A percentile compares a stretch with the other conserved stretches of the same genome.
Conservation (phyloP, 2,888 invertebrate genomes). For the Lochmaea crataegi region DNA sequence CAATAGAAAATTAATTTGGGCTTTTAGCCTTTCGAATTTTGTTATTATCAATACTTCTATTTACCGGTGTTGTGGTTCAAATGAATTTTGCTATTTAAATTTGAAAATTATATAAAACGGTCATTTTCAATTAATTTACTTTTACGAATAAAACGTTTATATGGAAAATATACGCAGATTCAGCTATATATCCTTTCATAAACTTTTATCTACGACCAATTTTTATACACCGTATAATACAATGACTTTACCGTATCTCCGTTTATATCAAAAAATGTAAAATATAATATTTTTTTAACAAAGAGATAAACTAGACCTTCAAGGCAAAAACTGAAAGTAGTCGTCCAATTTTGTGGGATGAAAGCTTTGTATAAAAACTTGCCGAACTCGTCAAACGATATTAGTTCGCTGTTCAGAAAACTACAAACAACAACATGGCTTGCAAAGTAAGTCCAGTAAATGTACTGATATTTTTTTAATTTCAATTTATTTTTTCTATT, state of each 20-base stretch:
- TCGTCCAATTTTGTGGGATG: slow-evolving; percentile 3
- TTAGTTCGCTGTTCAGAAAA: not conserved
- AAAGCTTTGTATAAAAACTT: slow-evolving; percentile 1
- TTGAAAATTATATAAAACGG: too few relatives aligned
- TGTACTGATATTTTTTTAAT: too few relatives aligned
- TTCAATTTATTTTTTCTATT: too few relatives aligned
- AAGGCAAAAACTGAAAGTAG: slow-evolving; percentile 42
- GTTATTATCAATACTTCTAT: not conserved
- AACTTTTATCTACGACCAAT: too few relatives aligned
- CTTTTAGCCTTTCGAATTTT: not conserved
- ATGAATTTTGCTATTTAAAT: not conserved
- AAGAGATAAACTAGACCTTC: slow-evolving; percentile 58
- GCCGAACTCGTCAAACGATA: not conserved
- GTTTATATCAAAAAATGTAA: too few relatives aligned
- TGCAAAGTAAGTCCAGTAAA: not conserved
- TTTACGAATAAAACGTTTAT: too few relatives aligned
- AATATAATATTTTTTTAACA: not conserved
- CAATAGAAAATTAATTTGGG: not conserved
- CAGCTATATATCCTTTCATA: too few relatives aligned
- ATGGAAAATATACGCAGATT: too few relatives aligned
- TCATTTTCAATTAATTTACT: too few relatives aligned
- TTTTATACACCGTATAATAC: too few relatives aligned
- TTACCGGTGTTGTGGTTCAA: not conserved
- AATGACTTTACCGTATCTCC: too few relatives aligned
- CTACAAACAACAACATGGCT: slow-evolving; percentile 6